Evolutionary conservation across 1,140 invertebrate genomes (phyloP).

Genomic region (Atta cephalotes): DNA sequence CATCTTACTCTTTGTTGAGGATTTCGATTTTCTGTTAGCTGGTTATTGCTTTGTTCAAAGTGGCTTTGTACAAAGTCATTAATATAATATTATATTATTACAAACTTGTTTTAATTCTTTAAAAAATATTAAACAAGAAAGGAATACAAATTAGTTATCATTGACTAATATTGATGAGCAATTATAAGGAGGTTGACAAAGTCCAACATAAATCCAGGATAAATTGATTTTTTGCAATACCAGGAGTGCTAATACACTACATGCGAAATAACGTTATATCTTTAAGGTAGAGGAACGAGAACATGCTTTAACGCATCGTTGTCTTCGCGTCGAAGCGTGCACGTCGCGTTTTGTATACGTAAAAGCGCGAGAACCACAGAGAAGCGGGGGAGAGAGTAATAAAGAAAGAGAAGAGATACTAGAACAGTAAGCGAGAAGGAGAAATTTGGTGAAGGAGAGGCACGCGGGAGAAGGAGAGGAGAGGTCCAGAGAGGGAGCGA

Average conservation of each 20-base stretch:
- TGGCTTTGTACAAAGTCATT: neutral
- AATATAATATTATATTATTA: neutral
- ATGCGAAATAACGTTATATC: slow-evolving; percentile 4
- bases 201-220: neutral
- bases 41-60: neutral
- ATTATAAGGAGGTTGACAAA: neutral
- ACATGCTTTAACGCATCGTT: slow-evolving; percentile 60
- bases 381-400: neutral
- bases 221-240: neutral
- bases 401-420: slow-evolving; percentile 4
- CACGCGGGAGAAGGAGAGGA: slow-evolving; percentile 54
- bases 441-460: slow-evolving; percentile 54
- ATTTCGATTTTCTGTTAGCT: neutral
- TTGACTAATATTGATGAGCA: neutral
- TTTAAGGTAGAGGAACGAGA: slow-evolving; percentile 30
- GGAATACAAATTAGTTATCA: neutral
- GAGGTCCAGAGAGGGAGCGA: slow-evolving; percentile 71
- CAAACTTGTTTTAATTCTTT: neutral
- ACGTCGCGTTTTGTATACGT: slow-evolving; percentile 66
- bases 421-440: slow-evolving; percentile 49
- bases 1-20: neutral
- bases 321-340: slow-evolving; percentile 65
- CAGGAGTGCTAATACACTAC: neutral
- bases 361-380: slow-evolving; percentile 63
- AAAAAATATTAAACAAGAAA: neutral